Evolutionary conservation across 2,797 vertebrate genomes (phyloP), one percentile per base, ranked within the genome.

Genomic region (Lacerta viridis): DNA sequence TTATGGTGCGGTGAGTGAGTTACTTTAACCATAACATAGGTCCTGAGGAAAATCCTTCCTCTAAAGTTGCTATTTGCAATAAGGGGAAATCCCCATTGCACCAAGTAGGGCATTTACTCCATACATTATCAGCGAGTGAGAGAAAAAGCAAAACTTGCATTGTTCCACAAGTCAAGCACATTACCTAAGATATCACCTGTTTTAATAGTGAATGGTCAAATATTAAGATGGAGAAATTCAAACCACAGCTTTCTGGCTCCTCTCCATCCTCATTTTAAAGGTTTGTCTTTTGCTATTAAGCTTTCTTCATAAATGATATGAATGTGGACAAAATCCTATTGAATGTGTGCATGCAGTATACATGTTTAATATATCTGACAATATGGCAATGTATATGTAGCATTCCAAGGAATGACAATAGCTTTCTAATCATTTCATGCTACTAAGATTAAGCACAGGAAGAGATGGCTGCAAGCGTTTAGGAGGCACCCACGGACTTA

Each of bases 401-500:
- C 71, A 59, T 76, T 85, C 76, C 83, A 84, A 43, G 80, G 50
- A 50, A 83, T 27, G 78, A 77, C 20, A 80, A 2, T 75, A 20
- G 4, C 27, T 81, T n/a, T 72, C 36, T 36, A 89, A 82, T 1
- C 15, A 77, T 15, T 15, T 72, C 39, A 68, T 88, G 41, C 81
- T 79, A 61, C 46, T 9, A 88, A 72, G 33, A 76, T 83, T 23
- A 85, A n/a, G 20, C 89, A 68, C 1, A 15, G 76, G 29, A 1
- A 87, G 2, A 55, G 68, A 86, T 20, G 0, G 82, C 13, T 88
- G 8, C 69, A 83, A 83, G 66, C 0, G 0, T 86, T 83, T 7
- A 79, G 11, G 1, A 91, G 43, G 2, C 91, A 18, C 5, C 7
- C 29, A 33, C 13, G 85, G 2, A 88, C n/a, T 90, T 78, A 88